Percentiles rank a stretch among this genome's conserved stretches.
phyloP scores from a whole-genome alignment of 23 tunicate species.

The Styela plicata region DNA sequence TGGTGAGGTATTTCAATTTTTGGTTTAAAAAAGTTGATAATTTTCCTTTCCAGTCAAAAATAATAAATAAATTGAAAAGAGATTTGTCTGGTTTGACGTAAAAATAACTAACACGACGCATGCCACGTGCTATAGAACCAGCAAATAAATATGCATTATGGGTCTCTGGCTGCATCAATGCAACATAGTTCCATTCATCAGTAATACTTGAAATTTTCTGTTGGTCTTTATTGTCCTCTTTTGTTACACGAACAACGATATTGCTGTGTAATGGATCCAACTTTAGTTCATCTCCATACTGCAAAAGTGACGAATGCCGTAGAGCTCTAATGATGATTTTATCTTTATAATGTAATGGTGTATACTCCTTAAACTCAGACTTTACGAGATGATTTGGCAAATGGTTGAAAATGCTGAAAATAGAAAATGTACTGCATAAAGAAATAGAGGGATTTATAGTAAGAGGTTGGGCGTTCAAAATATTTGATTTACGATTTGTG shows the following conservation, averaged over 20 bases:
- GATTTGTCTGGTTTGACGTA: background rate
- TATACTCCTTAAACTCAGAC: background rate
- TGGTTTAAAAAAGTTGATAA: background rate
- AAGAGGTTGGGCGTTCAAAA: too few species aligned
- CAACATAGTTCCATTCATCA: slow-evolving; percentile 25
- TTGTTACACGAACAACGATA: background rate
- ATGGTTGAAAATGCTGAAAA: slow-evolving; percentile 17
- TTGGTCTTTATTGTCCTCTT: background rate
- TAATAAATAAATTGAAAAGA: background rate
- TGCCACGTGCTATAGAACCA: background rate
- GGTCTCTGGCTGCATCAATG: slow-evolving; percentile 16
- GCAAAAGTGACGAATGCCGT: background rate
- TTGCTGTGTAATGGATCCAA: background rate
- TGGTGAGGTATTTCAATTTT: background rate
- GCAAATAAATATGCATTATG: slow-evolving; percentile 21
- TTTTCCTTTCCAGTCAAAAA: slow-evolving; percentile 1
- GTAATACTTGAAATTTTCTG: background rate
- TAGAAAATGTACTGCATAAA: too few species aligned
- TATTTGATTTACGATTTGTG: too few species aligned
- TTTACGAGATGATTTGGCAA: background rate
- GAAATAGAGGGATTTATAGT: too few species aligned
- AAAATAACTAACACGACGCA: background rate
- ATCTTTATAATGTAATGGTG: slow-evolving; percentile 14
- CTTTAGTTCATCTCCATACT: background rate
- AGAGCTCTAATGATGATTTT: background rate